Evolutionary conservation across 1,140 invertebrate genomes (phyloP).

Genomic region (Drosophila sp.): DNA sequence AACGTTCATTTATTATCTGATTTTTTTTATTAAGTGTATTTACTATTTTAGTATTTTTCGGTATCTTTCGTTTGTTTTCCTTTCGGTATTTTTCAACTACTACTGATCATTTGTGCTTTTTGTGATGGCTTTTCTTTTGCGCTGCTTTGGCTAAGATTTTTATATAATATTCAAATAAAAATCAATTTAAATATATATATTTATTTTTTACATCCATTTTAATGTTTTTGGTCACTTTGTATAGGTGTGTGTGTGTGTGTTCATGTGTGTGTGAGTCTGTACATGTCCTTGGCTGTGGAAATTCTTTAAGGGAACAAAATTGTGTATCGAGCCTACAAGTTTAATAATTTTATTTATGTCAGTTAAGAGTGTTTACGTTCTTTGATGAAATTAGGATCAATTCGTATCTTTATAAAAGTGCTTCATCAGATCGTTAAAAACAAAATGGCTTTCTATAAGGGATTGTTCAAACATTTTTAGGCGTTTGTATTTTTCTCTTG

Average conservation of each 20-base stretch:
- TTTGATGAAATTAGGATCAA: too few relatives aligned
- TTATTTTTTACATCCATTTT: conserved; percentile 21
- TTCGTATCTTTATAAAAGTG: too few relatives aligned
- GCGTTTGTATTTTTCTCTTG: too few relatives aligned
- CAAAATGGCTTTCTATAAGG: too few relatives aligned
- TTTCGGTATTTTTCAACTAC: conserved; percentile 32
- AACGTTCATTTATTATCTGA: conserved; percentile 4
- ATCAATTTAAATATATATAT: conserved; percentile 31
- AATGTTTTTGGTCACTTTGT: conserved; percentile 67
- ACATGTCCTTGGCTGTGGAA: conserved; percentile 50
- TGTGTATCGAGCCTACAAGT: too few relatives aligned
- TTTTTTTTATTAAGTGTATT: conserved; percentile 14
- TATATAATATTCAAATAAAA: conserved; percentile 29
- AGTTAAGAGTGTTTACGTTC: too few relatives aligned
- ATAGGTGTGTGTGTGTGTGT: conserved; percentile 21
- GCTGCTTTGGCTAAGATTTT: conserved; percentile 59
- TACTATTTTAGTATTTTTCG: conserved; percentile 43
- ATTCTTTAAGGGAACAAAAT: conserved; percentile 8
- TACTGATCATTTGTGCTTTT: conserved; percentile 75
- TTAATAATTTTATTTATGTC: too few relatives aligned
- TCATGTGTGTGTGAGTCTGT: conserved; percentile 52
- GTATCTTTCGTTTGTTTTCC: neutral
- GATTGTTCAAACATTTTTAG: too few relatives aligned
- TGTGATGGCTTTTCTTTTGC: conserved; percentile 71
- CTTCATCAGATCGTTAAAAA: too few relatives aligned